Percentiles rank a stretch among this genome's conserved stretches.
phyloP scores from a whole-genome alignment of 2,797 vertebrate genomes.

The Ctenopoma multispine region DNA sequence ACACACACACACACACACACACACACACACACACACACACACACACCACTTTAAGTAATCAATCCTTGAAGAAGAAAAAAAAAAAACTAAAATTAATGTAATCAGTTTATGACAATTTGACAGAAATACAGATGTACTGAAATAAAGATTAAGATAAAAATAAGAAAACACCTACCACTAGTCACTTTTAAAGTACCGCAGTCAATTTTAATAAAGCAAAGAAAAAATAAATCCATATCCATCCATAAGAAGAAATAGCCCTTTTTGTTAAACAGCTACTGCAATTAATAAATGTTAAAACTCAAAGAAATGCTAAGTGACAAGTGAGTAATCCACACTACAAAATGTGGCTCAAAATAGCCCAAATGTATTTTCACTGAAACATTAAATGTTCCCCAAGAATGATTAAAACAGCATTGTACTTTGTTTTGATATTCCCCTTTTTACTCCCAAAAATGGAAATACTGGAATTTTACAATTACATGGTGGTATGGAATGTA shows the following conservation, averaged over 20 bases:
- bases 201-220: slow-evolving; percentile 7
- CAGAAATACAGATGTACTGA: slow-evolving; percentile 15
- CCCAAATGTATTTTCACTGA: slow-evolving; percentile 27
- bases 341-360: slow-evolving; percentile 8
- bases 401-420: slow-evolving; percentile 52
- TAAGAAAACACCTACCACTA: neutral
- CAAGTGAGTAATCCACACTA: neutral
- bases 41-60: no score
- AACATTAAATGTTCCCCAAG: slow-evolving; percentile 44
- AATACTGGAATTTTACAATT: slow-evolving; percentile 43
- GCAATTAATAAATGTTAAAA: slow-evolving; percentile 2
- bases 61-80: slow-evolving; percentile 24
- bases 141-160: neutral
- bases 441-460: slow-evolving; percentile 32
- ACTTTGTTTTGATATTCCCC: slow-evolving; percentile 40
- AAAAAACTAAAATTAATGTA: slow-evolving; percentile 18
- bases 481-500: slow-evolving; percentile 47
- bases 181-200: slow-evolving; percentile 23
- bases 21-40: no score
- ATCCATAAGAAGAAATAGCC: slow-evolving; percentile 2
- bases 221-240: neutral
- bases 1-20: no score
- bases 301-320: neutral
- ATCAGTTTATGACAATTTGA: neutral
- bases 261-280: neutral